These are phyloP conservation scores for Galbula dea DNA, from an alignment of 2,113 vertebrate genomes.

Conservation along the genomic window DNA sequence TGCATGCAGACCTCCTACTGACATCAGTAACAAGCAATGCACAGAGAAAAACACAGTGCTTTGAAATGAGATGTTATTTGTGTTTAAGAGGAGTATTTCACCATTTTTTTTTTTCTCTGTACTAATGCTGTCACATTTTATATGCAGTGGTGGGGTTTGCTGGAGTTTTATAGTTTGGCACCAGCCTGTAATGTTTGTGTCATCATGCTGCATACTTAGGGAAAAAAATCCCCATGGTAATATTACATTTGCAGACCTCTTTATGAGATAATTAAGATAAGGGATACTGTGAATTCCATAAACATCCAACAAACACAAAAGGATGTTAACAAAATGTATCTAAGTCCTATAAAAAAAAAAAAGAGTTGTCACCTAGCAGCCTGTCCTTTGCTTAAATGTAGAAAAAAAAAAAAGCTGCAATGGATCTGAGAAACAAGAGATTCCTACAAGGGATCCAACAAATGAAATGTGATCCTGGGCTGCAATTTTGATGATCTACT, in stretches of 20 bases:
- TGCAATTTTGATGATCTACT: background rate
- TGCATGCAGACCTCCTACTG: background rate
- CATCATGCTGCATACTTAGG: background rate
- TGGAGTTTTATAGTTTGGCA: constrained; percentile 23
- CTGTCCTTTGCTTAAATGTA: background rate
- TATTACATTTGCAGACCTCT: background rate
- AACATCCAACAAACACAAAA: background rate
- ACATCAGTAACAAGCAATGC: background rate
- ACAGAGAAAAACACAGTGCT: constrained; percentile 11
- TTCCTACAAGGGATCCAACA: background rate
- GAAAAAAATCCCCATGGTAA: background rate
- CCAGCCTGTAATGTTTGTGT: background rate
- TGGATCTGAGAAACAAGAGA: background rate
- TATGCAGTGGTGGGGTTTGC: background rate
- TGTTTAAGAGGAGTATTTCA: background rate
- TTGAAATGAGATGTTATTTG: constrained; percentile 38
- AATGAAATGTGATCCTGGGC: background rate
- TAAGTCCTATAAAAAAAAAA: background rate
- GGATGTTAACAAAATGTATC: background rate
- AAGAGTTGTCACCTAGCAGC: background rate
- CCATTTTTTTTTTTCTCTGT: background rate
- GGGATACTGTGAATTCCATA: background rate
- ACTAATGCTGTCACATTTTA: constrained; percentile 31
- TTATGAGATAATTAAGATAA: constrained; percentile 2
- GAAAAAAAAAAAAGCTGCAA: background rate